Evolutionary conservation across 2,888 invertebrate genomes (phyloP).

Genomic region (Heliconius erato): DNA sequence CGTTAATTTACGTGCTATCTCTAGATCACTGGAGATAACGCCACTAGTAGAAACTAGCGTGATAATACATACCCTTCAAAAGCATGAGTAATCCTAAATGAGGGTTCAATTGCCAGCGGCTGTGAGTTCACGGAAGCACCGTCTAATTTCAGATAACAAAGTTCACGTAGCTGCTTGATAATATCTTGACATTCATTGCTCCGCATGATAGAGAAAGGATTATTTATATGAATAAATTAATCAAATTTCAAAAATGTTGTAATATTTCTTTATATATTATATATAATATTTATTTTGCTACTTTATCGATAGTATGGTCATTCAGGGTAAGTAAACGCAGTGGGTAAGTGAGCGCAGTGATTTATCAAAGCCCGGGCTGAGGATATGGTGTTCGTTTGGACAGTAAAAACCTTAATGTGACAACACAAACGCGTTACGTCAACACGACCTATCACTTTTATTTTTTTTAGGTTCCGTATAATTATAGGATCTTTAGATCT

Average conservation of each 20-base stretch:
- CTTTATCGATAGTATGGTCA: too few species aligned
- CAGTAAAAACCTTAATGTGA: too few species aligned
- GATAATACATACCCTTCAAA: constrained; percentile 43
- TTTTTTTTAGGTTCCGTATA: too few species aligned
- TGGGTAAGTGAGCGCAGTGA: too few species aligned
- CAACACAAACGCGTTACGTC: too few species aligned
- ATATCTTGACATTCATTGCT: constrained; percentile 47
- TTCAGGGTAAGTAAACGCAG: too few species aligned
- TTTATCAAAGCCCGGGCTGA: too few species aligned
- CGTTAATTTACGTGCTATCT: constrained; percentile 24
- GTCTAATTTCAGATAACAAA: constrained; percentile 49
- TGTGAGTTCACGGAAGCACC: constrained; percentile 39
- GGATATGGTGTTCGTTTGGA: too few species aligned
- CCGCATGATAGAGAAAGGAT: constrained; percentile 29
- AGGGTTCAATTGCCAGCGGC: constrained; percentile 47
- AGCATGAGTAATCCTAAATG: constrained; percentile 42
- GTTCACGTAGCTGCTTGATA: constrained; percentile 43
- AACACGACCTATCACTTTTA: too few species aligned
- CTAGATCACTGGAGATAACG: constrained; percentile 21
- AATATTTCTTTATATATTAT: too few species aligned
- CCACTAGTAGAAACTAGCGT: constrained; percentile 28
- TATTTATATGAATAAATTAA: constrained; percentile 31
- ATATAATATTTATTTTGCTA: too few species aligned
- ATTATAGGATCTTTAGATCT: too few species aligned
- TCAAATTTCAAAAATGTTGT: not conserved